Percentiles rank a stretch among this genome's conserved stretches.
These are phyloP conservation scores for Phrynocephalus guinanensis DNA, from an alignment of 2,797 vertebrate genomes.

Conservation along the genomic window DNA sequence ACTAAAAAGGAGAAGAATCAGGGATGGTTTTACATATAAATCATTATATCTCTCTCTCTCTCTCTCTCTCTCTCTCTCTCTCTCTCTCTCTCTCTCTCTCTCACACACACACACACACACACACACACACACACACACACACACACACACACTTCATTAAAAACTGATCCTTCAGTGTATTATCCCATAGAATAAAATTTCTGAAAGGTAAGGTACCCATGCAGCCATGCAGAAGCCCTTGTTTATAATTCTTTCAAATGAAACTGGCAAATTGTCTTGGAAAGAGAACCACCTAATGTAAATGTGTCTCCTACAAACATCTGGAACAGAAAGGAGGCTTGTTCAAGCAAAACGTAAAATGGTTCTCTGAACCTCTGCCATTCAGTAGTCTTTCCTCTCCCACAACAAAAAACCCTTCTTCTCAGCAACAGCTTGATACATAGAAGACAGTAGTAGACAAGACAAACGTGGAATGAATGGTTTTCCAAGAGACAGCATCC, in stretches of 20 bases:
- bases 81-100: too few species aligned
- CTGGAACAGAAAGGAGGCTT: background rate
- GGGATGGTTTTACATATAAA: conserved; percentile 29
- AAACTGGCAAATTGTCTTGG: background rate
- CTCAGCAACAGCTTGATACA: background rate
- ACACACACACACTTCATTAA: conserved; percentile 29
- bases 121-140: too few species aligned
- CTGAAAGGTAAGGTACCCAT: conserved; percentile 36
- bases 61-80: too few species aligned
- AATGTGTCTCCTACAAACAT: background rate
- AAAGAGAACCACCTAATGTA: conserved; percentile 2
- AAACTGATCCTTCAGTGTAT: conserved; percentile 15
- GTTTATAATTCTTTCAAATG: background rate
- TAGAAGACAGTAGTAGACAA: background rate
- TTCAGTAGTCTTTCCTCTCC: background rate
- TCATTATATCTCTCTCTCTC: too few species aligned
- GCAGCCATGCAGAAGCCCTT: background rate
- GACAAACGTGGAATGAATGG: background rate
- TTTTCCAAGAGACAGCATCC: background rate
- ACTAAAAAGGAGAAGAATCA: conserved; percentile 27
- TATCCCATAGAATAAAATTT: accelerated
- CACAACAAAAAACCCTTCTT: background rate
- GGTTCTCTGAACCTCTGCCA: background rate
- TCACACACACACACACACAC: too few species aligned
- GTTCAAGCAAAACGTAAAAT: background rate